These are phyloP conservation scores for Orycteropus afer DNA, from an alignment of 2,113 vertebrate genomes.

Conservation along the genomic window DNA sequence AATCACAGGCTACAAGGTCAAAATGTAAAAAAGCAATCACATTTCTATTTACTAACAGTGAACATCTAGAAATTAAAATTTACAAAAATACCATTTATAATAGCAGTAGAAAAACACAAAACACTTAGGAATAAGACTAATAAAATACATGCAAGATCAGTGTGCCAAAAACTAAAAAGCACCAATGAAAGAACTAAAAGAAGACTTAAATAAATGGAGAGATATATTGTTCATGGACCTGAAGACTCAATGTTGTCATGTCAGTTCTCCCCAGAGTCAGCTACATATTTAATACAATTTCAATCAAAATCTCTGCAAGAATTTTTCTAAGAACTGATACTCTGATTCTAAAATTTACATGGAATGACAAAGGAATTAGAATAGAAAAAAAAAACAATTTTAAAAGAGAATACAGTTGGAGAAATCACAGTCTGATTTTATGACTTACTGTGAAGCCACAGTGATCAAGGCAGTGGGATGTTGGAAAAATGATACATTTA, in stretches of 20 bases:
- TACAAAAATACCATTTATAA: constrained; percentile 3
- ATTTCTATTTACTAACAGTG: neutral
- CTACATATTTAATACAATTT: neutral
- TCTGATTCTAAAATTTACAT: constrained; percentile 20
- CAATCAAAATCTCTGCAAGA: constrained; percentile 34
- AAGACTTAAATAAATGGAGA: neutral
- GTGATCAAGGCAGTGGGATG: neutral
- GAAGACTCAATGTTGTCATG: neutral
- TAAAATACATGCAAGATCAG: neutral
- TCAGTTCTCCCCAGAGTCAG: neutral
- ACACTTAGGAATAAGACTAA: neutral
- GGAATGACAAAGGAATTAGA: constrained; percentile 22
- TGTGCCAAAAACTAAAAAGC: constrained; percentile 1
- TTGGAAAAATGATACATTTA: neutral
- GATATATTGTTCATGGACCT: neutral
- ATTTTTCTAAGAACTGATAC: neutral
- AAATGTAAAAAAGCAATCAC: neutral
- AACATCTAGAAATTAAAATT: constrained; percentile 29
- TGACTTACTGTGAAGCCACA: neutral
- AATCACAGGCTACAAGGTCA: neutral
- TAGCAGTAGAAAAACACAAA: neutral
- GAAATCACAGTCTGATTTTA: neutral
- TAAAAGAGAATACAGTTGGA: neutral
- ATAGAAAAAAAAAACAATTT: neutral
- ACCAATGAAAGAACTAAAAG: neutral